These are phyloP conservation scores for Esox niger DNA, from an alignment of 2,113 vertebrate genomes.

Conservation along the genomic window DNA sequence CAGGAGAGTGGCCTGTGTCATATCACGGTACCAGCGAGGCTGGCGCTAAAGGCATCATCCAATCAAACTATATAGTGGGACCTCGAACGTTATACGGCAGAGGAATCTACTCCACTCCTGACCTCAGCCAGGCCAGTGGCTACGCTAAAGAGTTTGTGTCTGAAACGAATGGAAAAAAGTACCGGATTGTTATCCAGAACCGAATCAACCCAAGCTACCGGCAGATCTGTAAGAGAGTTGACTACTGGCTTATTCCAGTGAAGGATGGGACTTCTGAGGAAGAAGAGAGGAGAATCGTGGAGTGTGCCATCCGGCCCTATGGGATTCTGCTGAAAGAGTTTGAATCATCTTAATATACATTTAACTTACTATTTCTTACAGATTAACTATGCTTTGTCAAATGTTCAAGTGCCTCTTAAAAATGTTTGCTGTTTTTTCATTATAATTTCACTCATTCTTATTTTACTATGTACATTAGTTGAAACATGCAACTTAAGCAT, in stretches of 20 bases:
- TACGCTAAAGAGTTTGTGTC: constrained; percentile 8
- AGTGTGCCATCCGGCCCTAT: neutral
- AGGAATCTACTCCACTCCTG: constrained; percentile 6
- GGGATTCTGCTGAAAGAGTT: constrained; percentile 1
- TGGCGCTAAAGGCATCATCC: neutral
- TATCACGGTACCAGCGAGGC: neutral
- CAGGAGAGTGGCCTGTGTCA: neutral
- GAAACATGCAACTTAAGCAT: too few relatives aligned
- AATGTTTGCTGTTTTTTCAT: too few relatives aligned
- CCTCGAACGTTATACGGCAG: neutral
- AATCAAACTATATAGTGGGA: neutral
- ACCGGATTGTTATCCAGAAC: constrained; percentile 12
- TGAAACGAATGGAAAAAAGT: constrained; percentile 7
- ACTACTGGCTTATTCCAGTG: constrained; percentile 9
- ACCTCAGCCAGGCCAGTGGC: neutral
- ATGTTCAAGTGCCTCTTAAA: too few relatives aligned
- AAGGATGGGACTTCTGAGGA: neutral
- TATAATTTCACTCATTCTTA: too few relatives aligned
- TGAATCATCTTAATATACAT: too few relatives aligned
- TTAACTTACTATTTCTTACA: too few relatives aligned
- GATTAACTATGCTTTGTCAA: too few relatives aligned
- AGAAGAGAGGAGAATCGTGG: constrained; percentile 1
- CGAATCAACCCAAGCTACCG: neutral
- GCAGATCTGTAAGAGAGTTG: neutral
- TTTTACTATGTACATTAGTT: too few relatives aligned